Conservation (phyloP, 2,113 vertebrate genomes). For the Saguinus imperator region DNA sequence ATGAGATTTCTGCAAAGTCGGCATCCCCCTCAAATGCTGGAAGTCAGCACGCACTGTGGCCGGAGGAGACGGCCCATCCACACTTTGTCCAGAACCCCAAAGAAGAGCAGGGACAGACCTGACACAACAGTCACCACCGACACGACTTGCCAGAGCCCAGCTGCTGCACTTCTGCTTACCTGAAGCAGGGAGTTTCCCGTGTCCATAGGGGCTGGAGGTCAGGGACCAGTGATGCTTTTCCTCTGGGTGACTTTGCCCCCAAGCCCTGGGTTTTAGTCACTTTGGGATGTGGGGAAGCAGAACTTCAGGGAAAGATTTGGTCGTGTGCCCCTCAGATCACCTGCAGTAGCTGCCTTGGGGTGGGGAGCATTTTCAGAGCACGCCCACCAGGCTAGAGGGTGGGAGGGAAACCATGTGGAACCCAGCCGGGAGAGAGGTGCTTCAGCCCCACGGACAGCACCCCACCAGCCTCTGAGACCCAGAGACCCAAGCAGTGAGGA, state of each 20-base stretch:
- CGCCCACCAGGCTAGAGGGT: not conserved
- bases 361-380: not conserved
- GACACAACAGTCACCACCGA: accelerated
- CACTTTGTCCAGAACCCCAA: not conserved
- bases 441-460: conserved; percentile 26
- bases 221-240: not conserved
- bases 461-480: accelerated
- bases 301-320: not conserved
- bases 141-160: too few species aligned
- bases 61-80: accelerated
- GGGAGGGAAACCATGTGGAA: not conserved
- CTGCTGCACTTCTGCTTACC: not conserved
- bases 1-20: not conserved
- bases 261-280: not conserved
- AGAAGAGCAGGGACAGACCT: not conserved
- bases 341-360: not conserved
- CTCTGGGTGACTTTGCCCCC: not conserved
- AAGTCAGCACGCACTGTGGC: not conserved
- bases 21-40: not conserved
- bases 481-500: too few species aligned
- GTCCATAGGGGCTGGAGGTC: accelerated
- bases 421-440: accelerated
- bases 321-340: not conserved
- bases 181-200: not conserved
- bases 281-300: not conserved